Evolutionary conservation across 2,113 vertebrate genomes (phyloP).

Genomic region (Dipodomys ordii): DNA sequence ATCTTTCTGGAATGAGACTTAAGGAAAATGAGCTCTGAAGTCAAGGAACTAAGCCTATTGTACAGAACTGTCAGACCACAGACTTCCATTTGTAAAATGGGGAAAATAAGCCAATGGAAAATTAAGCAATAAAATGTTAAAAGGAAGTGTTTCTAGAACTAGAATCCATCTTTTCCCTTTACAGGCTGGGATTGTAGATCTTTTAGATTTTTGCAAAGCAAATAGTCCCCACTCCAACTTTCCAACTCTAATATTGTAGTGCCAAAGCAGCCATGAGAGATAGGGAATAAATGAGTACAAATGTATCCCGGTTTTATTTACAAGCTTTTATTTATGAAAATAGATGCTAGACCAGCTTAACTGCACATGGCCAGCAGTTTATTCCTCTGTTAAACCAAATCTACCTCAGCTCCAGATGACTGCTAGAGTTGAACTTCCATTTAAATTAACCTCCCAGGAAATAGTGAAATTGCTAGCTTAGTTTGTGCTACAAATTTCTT

Average conservation of each 20-base stretch:
- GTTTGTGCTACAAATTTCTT: neutral
- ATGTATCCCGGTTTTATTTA: neutral
- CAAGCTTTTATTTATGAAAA: neutral
- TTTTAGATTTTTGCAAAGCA: neutral
- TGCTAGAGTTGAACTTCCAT: neutral
- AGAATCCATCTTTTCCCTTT: neutral
- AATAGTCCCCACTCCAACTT: too few species aligned
- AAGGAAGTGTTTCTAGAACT: constrained; percentile 6
- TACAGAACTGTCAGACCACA: neutral
- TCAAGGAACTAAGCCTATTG: neutral
- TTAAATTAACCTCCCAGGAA: too few species aligned
- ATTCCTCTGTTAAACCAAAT: neutral
- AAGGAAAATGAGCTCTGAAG: neutral
- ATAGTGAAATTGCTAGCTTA: too few species aligned
- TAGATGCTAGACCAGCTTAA: neutral
- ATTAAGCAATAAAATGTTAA: neutral
- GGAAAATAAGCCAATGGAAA: neutral
- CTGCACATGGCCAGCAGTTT: neutral
- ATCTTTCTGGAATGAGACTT: neutral
- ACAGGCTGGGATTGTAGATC: neutral
- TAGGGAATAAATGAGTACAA: neutral
- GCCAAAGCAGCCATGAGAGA: neutral
- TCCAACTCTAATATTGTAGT: too few species aligned
- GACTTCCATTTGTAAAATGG: neutral
- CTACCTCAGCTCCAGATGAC: too few species aligned